Evolutionary conservation across 1,140 invertebrate species (phyloP), one percentile per base, ranked within the genome.

Genomic region (Dendrolimus punctatus): DNA sequence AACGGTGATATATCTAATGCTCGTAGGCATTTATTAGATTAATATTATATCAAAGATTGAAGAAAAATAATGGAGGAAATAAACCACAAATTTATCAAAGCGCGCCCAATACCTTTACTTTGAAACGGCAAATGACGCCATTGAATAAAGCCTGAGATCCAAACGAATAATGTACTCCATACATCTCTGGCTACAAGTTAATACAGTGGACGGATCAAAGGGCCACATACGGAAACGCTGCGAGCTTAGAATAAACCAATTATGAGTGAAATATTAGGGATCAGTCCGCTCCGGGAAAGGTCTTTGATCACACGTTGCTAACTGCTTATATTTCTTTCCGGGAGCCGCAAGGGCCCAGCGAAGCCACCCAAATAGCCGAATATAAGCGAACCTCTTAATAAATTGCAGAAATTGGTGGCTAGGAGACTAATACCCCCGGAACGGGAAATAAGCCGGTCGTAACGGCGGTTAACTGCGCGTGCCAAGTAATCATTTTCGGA

Each of bases 231-330:
- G 78, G 80, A 77, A 78, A 71, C 70, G 76, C 76, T 73, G 73
- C 60, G 64, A 82, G 82, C 82, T 83, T 85, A 85, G 82, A 80
- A 85, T 85, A 85, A 85, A 85, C 82, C 82, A 85, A 85, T 85
- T 85, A 85, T 85, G 79, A 85, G 80, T 81, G 80, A 85, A 85
- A 85, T 85, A 85, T 85, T 85, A 83, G 82, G 82, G 82, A 85
- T 85, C 82, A 82, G 71, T 65, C 65, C 67, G 65, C 52, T 57
- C 56, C 57, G 66, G 69, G 71, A 74, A 23, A 65, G 71, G 75
- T 76, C 82, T 85, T 85, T 85, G 80, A 83, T 83, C 80, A 77
- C 68, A 64, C 57, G 48, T 52, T 51, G 64, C 73, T 71, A 76
- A 78, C 75, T 77, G 68, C 64, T 75, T 70, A 72, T 70, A 73